Conservation (phyloP, 2,113 vertebrate genomes). For the Siniperca knerii region DNA sequence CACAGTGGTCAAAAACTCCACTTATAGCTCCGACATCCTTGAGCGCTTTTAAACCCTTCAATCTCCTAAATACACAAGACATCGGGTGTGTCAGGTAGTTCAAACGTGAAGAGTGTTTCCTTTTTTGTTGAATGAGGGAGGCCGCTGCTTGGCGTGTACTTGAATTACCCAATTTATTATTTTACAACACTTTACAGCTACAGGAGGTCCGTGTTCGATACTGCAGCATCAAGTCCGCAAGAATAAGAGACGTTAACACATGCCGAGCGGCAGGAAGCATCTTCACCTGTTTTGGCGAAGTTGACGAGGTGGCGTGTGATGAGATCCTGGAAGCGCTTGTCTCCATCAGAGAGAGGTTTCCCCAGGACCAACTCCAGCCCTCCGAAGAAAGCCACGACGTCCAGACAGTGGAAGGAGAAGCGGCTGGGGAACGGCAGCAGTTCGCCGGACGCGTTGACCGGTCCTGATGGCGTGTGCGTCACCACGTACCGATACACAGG, state of each 20-base stretch:
- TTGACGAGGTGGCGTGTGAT: constrained; percentile 75
- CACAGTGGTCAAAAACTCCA: no score
- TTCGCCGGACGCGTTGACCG: not conserved
- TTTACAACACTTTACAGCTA: no score
- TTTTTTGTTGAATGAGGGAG: no score
- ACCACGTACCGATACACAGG: constrained; percentile 86
- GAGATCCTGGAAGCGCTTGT: constrained; percentile 77
- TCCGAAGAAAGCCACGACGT: constrained; percentile 80
- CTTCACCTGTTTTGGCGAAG: constrained; percentile 83
- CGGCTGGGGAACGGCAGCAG: constrained; percentile 75
- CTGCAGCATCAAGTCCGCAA: no score
- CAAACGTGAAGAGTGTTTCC: no score
- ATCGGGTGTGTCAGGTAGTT: no score
- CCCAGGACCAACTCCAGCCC: constrained; percentile 71
- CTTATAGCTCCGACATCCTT: no score
- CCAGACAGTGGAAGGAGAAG: constrained; percentile 85
- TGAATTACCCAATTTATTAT: no score
- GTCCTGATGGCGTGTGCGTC: constrained; percentile 80
- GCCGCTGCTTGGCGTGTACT: no score
- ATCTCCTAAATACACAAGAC: no score
- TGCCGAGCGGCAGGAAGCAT: not conserved
- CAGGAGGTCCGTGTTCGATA: no score
- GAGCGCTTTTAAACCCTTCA: no score
- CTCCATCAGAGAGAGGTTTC: constrained; percentile 52
- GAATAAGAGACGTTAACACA: not conserved